Evolutionary conservation across 2,113 vertebrate species (phyloP).

Genomic region (Tachycineta bicolor): DNA sequence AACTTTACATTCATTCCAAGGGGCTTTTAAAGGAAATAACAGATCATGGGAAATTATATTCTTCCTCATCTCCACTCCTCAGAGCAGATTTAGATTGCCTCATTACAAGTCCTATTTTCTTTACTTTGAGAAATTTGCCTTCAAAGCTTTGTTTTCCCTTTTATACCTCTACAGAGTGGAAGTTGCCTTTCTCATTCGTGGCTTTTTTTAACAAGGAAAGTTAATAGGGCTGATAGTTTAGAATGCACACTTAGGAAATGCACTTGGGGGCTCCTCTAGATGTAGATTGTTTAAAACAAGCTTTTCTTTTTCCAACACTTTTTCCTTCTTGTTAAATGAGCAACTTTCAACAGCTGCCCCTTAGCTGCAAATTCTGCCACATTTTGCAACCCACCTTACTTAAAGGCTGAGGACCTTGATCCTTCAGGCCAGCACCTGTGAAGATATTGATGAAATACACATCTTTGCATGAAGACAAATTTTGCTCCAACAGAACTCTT

Average conservation of each 20-base stretch:
- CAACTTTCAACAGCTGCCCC: not conserved
- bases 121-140: not conserved
- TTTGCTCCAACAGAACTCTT: rapidly evolving
- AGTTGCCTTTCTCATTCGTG: not conserved
- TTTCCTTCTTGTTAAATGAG: not conserved
- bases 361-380: not conserved
- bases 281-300: not conserved
- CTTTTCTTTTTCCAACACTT: not conserved
- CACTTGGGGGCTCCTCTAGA: not conserved
- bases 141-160: slow-evolving; percentile 14
- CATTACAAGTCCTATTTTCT: not conserved
- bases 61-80: not conserved
- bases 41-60: not conserved
- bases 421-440: not conserved
- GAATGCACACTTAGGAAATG: not conserved
- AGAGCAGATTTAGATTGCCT: not conserved
- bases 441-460: not conserved
- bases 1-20: not conserved
- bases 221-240: not conserved
- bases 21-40: not conserved
- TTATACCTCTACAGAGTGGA: not conserved
- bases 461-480: not conserved
- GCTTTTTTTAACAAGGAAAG: not conserved
- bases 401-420: not conserved
- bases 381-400: not conserved